Conservation (phyloP, 2,888 invertebrate species). For the Lingula anatina region DNA sequence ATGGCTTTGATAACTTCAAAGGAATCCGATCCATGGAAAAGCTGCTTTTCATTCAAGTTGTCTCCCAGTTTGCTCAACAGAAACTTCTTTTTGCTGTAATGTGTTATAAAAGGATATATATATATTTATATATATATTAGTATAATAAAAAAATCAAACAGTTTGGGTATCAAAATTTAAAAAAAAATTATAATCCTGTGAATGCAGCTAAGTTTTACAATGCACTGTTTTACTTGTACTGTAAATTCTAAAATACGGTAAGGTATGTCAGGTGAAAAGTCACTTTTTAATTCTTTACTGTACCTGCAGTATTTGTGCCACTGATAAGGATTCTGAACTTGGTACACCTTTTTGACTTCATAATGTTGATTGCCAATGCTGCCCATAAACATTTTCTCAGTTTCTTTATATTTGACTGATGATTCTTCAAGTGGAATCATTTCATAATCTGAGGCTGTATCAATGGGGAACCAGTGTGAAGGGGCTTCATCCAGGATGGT, state of each 20-base stretch:
- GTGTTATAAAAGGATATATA: too few relatives aligned
- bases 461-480: constrained; percentile 6
- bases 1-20: constrained; percentile 20
- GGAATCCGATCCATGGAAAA: constrained; percentile 29
- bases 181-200: too few relatives aligned
- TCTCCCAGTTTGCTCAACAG: constrained; percentile 4
- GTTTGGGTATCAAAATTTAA: too few relatives aligned
- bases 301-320: constrained; percentile 17
- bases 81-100: constrained; percentile 9
- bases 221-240: too few relatives aligned
- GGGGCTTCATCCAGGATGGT: too few relatives aligned
- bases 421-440: constrained; percentile 8
- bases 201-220: too few relatives aligned
- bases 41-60: constrained; percentile 11
- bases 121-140: too few relatives aligned
- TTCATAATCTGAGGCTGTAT: constrained; percentile 11
- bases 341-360: constrained; percentile 6
- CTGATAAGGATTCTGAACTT: constrained; percentile 17
- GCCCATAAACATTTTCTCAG: constrained; percentile 1
- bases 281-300: constrained; percentile 3
- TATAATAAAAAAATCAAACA: too few relatives aligned
- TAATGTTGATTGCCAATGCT: constrained; percentile 1
- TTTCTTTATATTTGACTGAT: constrained; percentile 2
- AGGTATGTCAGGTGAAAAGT: too few relatives aligned
- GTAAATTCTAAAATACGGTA: too few relatives aligned